Evolutionary conservation across 2,888 invertebrate species (phyloP).

Genomic region (Heliconius ismenius): DNA sequence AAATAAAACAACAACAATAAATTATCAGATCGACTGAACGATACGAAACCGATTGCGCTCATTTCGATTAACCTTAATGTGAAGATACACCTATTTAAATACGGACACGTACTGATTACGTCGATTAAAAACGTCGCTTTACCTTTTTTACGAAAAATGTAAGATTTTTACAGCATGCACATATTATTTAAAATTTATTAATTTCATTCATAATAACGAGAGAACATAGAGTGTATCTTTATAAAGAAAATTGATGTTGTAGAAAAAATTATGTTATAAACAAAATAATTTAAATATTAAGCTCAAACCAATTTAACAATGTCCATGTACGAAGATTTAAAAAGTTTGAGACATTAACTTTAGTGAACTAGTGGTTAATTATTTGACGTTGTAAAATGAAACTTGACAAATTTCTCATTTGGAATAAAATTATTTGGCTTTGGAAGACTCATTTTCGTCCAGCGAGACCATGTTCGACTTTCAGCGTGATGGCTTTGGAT

Average conservation of each 20-base stretch:
- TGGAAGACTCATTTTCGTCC: neutral
- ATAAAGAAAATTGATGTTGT: no score
- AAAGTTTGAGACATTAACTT: no score
- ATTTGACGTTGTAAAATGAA: no score
- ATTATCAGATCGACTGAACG: slow-evolving; percentile 48
- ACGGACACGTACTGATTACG: slow-evolving; percentile 48
- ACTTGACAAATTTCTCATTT: no score
- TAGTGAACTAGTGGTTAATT: no score
- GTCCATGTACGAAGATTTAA: no score
- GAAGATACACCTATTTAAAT: slow-evolving; percentile 50
- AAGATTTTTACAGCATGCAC: neutral
- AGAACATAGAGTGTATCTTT: neutral
- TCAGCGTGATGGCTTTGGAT: neutral
- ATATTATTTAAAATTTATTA: neutral
- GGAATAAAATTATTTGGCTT: no score
- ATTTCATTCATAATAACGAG: neutral
- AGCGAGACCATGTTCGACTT: rapidly evolving
- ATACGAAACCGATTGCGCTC: slow-evolving; percentile 48
- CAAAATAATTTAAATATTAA: no score
- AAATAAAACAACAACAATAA: slow-evolving; percentile 46
- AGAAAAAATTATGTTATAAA: no score
- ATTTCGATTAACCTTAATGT: slow-evolving; percentile 51
- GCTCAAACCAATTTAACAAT: no score
- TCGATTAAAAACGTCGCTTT: slow-evolving; percentile 46
- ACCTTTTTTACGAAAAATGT: slow-evolving; percentile 14